These are phyloP conservation scores for Pollenia angustigena DNA, from an alignment of 2,888 invertebrate genomes.

Conservation along the genomic window DNA sequence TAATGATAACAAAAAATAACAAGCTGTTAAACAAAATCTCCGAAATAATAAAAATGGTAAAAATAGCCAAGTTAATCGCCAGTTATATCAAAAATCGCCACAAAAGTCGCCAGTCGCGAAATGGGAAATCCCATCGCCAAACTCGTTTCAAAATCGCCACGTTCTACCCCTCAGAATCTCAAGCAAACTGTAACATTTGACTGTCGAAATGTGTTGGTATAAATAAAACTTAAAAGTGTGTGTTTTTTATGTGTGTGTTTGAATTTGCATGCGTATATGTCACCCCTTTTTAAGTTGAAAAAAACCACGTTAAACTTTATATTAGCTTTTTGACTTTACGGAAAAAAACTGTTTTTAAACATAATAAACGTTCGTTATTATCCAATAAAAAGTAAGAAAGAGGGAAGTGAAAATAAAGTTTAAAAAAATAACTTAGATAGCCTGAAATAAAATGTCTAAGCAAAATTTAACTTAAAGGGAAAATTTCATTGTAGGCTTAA, in stretches of 20 bases:
- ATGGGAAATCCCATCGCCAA: too few species aligned
- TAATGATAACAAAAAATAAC: too few species aligned
- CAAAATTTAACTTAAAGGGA: too few species aligned
- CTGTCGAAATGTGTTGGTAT: slow-evolving; percentile 20
- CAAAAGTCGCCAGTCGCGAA: too few species aligned
- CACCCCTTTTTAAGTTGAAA: slow-evolving; percentile 15
- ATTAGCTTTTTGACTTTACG: slow-evolving; percentile 47
- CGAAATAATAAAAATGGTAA: too few species aligned
- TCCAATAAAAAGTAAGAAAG: not conserved
- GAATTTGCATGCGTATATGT: slow-evolving; percentile 13
- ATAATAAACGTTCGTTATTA: slow-evolving; percentile 10
- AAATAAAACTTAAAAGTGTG: slow-evolving; percentile 1
- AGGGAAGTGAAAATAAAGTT: not conserved
- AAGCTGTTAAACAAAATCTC: too few species aligned
- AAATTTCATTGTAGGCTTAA: too few species aligned
- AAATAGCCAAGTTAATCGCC: too few species aligned
- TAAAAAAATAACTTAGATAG: not conserved
- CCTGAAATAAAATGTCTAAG: too few species aligned
- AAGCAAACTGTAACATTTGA: slow-evolving; percentile 49
- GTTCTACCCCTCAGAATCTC: not conserved
- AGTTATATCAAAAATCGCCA: too few species aligned
- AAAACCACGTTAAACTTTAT: slow-evolving; percentile 24
- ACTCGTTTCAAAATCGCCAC: too few species aligned
- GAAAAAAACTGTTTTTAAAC: slow-evolving; percentile 13
- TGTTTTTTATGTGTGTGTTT: not conserved